Conservation (phyloP, 2,113 vertebrate genomes). For the Silurus glanis region DNA sequence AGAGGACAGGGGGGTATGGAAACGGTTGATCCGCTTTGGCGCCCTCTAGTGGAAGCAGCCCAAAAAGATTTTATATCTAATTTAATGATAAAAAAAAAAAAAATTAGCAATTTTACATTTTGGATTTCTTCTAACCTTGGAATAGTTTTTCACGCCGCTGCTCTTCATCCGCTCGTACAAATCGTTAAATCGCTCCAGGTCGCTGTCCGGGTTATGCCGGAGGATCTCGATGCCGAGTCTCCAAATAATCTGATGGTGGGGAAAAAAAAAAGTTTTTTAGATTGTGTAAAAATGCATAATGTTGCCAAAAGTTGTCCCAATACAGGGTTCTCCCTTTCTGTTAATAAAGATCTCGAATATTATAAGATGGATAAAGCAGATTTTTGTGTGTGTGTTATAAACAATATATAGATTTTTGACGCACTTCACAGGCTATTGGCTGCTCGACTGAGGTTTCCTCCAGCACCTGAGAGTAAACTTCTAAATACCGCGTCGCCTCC, state of each 20-base stretch:
- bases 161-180: constrained; percentile 88
- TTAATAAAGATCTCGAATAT: no score
- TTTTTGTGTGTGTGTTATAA: no score
- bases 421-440: constrained; percentile 72
- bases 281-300: no score
- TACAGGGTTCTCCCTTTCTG: no score
- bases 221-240: constrained; percentile 85
- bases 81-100: not conserved
- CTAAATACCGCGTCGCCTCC: constrained; percentile 80
- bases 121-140: constrained; percentile 74
- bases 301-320: no score
- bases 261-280: no score
- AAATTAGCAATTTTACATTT: no score
- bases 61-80: no score
- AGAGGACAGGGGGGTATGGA: no score
- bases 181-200: constrained; percentile 73
- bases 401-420: not conserved
- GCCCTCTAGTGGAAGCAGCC: no score
- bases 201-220: constrained; percentile 78
- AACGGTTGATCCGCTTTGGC: no score
- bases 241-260: constrained; percentile 79
- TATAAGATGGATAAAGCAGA: no score
- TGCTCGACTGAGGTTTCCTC: constrained; percentile 65
- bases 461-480: constrained; percentile 76
- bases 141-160: constrained; percentile 77